Conservation (phyloP, 92 coral and sea anemone genomes). For the Meandrina meandrites region DNA sequence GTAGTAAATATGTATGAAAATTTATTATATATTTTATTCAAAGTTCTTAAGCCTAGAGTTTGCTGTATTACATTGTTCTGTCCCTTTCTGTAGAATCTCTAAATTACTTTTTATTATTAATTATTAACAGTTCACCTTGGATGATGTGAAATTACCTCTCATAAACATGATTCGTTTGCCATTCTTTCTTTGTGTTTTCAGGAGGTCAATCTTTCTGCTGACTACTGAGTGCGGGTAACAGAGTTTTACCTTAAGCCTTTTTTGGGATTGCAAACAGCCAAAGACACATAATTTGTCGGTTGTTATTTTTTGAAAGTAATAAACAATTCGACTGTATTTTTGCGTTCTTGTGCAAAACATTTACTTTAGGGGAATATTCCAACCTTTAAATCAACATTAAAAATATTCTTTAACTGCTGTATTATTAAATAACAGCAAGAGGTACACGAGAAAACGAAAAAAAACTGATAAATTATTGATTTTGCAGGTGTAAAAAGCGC, state of each 20-base stretch:
- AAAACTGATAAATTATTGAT: slow-evolving; percentile 16
- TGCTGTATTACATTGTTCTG: not conserved
- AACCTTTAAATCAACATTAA: not conserved
- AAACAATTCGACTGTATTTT: not conserved
- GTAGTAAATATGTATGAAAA: not conserved
- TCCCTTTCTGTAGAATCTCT: not conserved
- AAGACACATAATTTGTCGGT: not conserved
- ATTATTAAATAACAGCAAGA: slow-evolving; percentile 2
- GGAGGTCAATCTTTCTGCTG: not conserved
- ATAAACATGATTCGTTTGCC: not conserved
- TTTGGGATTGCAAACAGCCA: not conserved
- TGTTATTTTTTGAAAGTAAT: not conserved
- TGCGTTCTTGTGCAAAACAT: not conserved
- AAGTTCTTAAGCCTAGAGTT: not conserved
- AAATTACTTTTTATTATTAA: not conserved
- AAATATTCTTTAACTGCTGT: not conserved
- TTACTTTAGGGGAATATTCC: not conserved
- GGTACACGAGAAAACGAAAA: not conserved
- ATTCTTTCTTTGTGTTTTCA: not conserved
- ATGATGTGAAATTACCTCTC: not conserved
- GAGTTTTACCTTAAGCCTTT: not conserved
- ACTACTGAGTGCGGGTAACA: not conserved
- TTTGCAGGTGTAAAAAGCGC: slow-evolving; percentile 24
- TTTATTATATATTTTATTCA: not conserved
- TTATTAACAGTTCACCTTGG: not conserved